Conservation (phyloP, 2,797 vertebrate genomes). For the Babyrousa celebensis region DNA sequence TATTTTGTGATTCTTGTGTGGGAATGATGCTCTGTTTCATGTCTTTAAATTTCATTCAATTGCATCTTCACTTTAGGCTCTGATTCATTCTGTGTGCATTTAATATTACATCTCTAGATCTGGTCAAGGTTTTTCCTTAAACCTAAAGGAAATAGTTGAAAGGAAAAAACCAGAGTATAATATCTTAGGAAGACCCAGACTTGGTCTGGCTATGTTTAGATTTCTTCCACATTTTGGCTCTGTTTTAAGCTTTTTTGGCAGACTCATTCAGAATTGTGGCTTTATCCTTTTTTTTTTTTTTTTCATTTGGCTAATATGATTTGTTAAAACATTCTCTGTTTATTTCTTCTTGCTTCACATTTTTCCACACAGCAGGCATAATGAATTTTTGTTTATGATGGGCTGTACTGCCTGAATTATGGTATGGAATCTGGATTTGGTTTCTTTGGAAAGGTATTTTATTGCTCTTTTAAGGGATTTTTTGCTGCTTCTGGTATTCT, state of each 20-base stretch:
- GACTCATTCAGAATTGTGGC: constrained; percentile 86
- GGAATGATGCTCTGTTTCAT: constrained; percentile 76
- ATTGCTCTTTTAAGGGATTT: constrained; percentile 80
- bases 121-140: constrained; percentile 80
- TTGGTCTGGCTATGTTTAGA: constrained; percentile 87
- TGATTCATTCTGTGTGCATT: constrained; percentile 70
- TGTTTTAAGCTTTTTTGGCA: constrained; percentile 85
- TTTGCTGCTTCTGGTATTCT: constrained; percentile 83
- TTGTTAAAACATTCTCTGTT: constrained; percentile 89
- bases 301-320: constrained; percentile 88
- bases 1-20: constrained; percentile 38
- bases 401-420: constrained; percentile 86
- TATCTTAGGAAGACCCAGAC: constrained; percentile 84
- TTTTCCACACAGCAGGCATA: constrained; percentile 87
- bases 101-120: constrained; percentile 79
- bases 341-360: constrained; percentile 89
- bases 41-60: constrained; percentile 73
- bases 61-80: constrained; percentile 74
- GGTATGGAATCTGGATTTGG: constrained; percentile 86
- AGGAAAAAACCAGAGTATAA: constrained; percentile 83
- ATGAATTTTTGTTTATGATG: constrained; percentile 89
- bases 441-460: constrained; percentile 86
- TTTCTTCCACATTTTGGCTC: constrained; percentile 86
- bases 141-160: constrained; percentile 84
- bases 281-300: constrained; percentile 77